phyloP scores from a whole-genome alignment of 1,140 invertebrate genomes.

The Pseudobourletiella spinata region DNA sequence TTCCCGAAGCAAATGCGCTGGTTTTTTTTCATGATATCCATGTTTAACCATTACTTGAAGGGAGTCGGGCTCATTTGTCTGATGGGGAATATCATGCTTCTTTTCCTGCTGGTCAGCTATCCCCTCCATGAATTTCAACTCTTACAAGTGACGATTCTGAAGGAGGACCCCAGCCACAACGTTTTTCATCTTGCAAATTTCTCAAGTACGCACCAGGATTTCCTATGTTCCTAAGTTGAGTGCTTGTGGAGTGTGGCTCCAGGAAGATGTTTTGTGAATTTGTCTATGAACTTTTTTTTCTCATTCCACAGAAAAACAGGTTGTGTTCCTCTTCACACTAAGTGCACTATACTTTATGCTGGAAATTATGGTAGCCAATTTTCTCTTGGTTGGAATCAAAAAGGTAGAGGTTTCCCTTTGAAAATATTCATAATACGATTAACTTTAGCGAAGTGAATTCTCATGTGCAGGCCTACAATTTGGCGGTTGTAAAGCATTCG shows the following conservation, averaged over 20 bases:
- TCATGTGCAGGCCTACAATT: too few relatives aligned
- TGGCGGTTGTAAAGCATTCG: too few relatives aligned
- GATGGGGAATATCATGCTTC: constrained; percentile 1
- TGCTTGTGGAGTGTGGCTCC: too few relatives aligned
- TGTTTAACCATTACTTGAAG: neutral
- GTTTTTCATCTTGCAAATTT: constrained; percentile 5
- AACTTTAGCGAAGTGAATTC: too few relatives aligned
- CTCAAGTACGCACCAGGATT: neutral
- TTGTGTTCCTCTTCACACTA: neutral
- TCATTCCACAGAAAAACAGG: constrained; percentile 1
- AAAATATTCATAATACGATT: too few relatives aligned
- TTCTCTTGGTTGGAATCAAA: neutral
- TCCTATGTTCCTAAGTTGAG: neutral
- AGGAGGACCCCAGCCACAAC: neutral
- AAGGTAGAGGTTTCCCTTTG: too few relatives aligned
- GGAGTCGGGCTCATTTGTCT: neutral
- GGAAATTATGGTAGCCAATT: constrained; percentile 3
- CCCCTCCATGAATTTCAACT: constrained; percentile 2
- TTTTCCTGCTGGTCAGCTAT: constrained; percentile 4
- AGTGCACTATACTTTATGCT: neutral
- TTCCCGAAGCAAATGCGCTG: neutral
- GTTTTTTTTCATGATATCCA: neutral
- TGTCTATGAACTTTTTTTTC: neutral
- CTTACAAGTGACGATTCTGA: neutral
- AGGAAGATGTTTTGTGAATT: neutral